Evolutionary conservation across 1,140 invertebrate genomes (phyloP), one percentile per base, ranked within the genome.

Genomic region (Maniola jurtina): DNA sequence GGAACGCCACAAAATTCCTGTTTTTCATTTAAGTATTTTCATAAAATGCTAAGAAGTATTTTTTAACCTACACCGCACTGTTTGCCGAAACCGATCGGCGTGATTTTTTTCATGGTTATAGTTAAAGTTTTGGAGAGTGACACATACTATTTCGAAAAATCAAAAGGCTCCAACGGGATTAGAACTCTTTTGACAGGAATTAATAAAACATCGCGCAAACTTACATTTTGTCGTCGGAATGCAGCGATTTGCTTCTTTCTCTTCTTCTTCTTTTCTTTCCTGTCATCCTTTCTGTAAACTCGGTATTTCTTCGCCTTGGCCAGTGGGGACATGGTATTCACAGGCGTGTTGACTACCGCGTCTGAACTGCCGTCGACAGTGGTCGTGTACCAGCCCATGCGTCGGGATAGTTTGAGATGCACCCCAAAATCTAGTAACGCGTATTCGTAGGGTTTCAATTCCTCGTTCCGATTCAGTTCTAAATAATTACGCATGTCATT

Each of bases 351-450:
- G 0, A 70, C 61, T 14, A 62, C 73, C 1, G 66, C 33, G 58
- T 5, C 69, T 50, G 9, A 48, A 33, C 0, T 13, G 72, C 34
- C 36, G 33, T 57, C 61, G 0, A 55, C 64, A 0, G 77, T 77
- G 11, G 64, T 64, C 0, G 70, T 66, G 66, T 92, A 91, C 73
- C 92, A 92, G 40, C 92, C 92, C 57, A 93, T 90, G 3, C 92
- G 86, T 10, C 92, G 87, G 0, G 93, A 84, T 25, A 92, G 79
- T 35, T 93, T 92, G 13, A 92, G 80, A 68, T 93, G 92, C 3
- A 94, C 86, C 34, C 92, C 92, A 73, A 94, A 95, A 74, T 94
- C 93, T 63, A 94, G 91, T 10, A 93, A 80, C 16, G 93, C 92
- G 8, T 84, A 75, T 63, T 92, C 92, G 67, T 92, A 93, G 0